phyloP scores from a whole-genome alignment of 2,113 vertebrate genomes.

The Tamias sibiricus region DNA sequence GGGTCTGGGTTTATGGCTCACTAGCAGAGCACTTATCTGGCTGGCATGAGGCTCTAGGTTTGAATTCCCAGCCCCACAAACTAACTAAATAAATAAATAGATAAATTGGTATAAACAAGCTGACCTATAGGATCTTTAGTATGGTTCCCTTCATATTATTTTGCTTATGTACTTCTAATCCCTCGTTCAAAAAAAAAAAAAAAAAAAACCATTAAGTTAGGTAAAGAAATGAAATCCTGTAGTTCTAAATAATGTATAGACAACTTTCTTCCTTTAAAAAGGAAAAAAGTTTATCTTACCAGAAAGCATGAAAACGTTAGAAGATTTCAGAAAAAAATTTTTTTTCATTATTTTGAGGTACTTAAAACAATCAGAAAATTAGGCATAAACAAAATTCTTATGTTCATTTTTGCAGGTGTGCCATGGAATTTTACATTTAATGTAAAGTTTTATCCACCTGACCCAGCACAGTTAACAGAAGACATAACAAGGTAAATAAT shows the following conservation, averaged over 20 bases:
- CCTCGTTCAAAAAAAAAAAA: too few relatives aligned
- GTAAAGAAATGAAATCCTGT: neutral
- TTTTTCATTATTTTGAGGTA: neutral
- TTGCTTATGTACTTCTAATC: slow-evolving; percentile 6
- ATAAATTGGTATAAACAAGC: slow-evolving; percentile 19
- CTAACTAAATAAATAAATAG: too few relatives aligned
- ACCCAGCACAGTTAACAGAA: slow-evolving; percentile 97
- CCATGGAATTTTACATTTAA: slow-evolving; percentile 92
- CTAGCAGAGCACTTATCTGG: neutral
- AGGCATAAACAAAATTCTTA: slow-evolving; percentile 44
- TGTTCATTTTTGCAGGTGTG: slow-evolving; percentile 84
- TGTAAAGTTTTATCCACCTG: slow-evolving; percentile 96
- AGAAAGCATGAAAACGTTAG: slow-evolving; percentile 27
- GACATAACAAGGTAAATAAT: slow-evolving; percentile 96
- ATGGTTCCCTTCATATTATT: neutral
- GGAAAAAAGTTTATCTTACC: neutral
- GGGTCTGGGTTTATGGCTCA: neutral
- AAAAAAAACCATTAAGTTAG: neutral
- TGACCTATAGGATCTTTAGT: neutral
- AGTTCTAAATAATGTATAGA: neutral
- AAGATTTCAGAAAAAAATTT: neutral
- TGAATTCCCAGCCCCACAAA: neutral
- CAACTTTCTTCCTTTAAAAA: slow-evolving; percentile 12
- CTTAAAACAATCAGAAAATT: slow-evolving; percentile 48
- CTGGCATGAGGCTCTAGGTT: neutral